Evolutionary conservation across 1,140 invertebrate species (phyloP), one percentile per base, ranked within the genome.

Genomic region (Bombus consobrinus): DNA sequence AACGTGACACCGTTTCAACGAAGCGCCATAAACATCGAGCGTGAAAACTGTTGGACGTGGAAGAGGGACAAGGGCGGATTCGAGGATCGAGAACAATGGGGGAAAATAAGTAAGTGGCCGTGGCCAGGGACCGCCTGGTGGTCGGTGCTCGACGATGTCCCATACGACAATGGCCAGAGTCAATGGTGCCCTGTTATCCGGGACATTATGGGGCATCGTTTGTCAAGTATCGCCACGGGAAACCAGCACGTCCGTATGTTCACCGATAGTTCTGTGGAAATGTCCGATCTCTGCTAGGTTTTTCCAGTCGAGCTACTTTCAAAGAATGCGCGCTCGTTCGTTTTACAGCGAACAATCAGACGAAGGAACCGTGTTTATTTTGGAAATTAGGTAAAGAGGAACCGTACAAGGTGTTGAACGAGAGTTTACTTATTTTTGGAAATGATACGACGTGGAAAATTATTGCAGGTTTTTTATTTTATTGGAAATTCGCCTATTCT

Each of bases 191-290:
- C 83, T 91, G 87, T 91, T 91, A 91, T 91, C 83, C 90, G 82
- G 88, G 85, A 88, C 90, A 91, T 91, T 91, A 91, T 88, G 80
- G 84, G 81, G 69, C 77, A 85, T 91, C 90, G 88, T 91, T 91
- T 90, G 88, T 91, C 88, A 91, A 90, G 87, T 84, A 86, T 84
- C 86, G 39, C 85, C 76, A 53, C 85, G 74, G 90, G 88, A 85
- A 88, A 89, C 78, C 81, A 64, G 80, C 59, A 71, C 68, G 88
- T 81, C 81, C 84, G 85, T 89, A 88, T 89, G 85, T 85, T 90
- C 59, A n/a, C 34, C 18, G 39, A 64, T 80, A n/a, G 59, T 75
- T 78, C 81, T 22, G 34, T 79, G 74, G 57, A 87, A 83, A 83
- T 39, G 64, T 64, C 41, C 32, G 59, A 69, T 34, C 81, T 62